Percentiles rank a stretch among this genome's conserved stretches.
Conservation (phyloP, 2,888 invertebrate species). For the Brachylomia viminalis region DNA sequence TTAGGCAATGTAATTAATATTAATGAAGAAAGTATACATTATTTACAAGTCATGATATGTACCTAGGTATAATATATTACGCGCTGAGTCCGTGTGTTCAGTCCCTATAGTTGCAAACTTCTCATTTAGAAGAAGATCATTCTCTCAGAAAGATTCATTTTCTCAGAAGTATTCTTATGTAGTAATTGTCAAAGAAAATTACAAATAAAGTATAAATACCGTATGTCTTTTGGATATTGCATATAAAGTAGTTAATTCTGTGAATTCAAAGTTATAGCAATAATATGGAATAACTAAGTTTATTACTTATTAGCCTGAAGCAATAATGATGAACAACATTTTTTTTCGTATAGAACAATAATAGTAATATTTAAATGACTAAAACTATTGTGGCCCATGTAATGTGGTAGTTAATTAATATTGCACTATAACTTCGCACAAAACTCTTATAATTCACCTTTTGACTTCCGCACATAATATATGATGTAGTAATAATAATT, state of each 20-base stretch:
- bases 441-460: constrained; percentile 18
- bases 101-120: neutral
- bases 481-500: neutral
- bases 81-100: neutral
- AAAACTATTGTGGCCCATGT: neutral
- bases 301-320: constrained; percentile 1
- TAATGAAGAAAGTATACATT: constrained; percentile 24
- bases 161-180: neutral
- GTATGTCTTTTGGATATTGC: neutral
- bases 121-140: no score
- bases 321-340: neutral
- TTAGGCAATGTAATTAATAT: constrained; percentile 22
- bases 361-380: neutral
- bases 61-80: constrained; percentile 23
- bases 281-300: constrained; percentile 10
- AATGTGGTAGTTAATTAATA: constrained; percentile 20
- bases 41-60: constrained; percentile 25
- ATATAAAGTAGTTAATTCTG: neutral
- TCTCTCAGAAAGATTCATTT: no score
- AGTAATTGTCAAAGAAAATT: neutral
- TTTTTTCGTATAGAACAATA: no score
- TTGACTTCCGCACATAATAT: neutral
- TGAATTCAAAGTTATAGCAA: neutral
- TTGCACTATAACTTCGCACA: constrained; percentile 30
- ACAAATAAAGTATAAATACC: constrained; percentile 11